These are phyloP conservation scores for Tribolium freemani DNA, from an alignment of 2,888 invertebrate species.

Conservation along the genomic window DNA sequence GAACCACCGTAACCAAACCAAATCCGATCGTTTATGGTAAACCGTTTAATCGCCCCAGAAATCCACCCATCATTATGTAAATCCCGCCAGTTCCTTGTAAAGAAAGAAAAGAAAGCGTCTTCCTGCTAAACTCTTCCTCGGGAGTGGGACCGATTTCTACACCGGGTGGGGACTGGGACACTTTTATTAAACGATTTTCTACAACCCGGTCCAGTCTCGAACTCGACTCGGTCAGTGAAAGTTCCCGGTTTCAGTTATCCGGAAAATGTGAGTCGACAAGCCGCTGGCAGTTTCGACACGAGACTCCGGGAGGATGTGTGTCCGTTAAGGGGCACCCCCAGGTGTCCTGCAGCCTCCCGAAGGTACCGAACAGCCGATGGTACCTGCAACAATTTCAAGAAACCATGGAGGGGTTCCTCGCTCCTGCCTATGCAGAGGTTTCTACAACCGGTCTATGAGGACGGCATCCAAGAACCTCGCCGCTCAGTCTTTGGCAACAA, in stretches of 20 bases:
- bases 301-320: constrained; percentile 68
- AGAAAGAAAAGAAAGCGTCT: constrained; percentile 40
- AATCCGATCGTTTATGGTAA: not conserved
- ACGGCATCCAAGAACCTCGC: constrained; percentile 75
- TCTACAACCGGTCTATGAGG: constrained; percentile 85
- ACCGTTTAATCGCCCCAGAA: not conserved
- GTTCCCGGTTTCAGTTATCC: constrained; percentile 49
- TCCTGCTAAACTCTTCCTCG: constrained; percentile 22
- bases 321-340: constrained; percentile 76
- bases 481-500: constrained; percentile 72
- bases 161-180: constrained; percentile 16
- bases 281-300: constrained; percentile 49
- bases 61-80: constrained; percentile 19
- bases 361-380: constrained; percentile 89
- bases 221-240: constrained; percentile 26
- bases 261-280: constrained; percentile 53
- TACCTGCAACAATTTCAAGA: constrained; percentile 86
- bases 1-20: not conserved
- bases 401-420: constrained; percentile 85
- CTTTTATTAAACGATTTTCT: constrained; percentile 13
- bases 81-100: constrained; percentile 27
- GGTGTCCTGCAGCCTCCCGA: constrained; percentile 79
- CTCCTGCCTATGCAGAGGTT: constrained; percentile 88
- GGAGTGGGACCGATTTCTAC: constrained; percentile 16
- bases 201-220: constrained; percentile 28